Percentiles rank a stretch among this genome's conserved stretches.
Conservation (phyloP, 1,140 invertebrate genomes). For the Branchinecta lynchi region DNA sequence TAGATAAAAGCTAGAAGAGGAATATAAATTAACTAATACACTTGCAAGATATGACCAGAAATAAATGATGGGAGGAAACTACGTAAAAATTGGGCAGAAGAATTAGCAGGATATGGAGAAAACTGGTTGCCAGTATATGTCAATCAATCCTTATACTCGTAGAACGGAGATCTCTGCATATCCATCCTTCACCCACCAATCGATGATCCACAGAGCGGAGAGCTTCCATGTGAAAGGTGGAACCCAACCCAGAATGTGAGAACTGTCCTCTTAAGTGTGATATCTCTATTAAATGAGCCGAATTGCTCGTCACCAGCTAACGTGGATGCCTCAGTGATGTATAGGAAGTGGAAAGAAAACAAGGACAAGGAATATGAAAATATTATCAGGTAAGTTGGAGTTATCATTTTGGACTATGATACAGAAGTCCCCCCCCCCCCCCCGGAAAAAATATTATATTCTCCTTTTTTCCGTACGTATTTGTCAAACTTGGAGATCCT, state of each 20-base stretch:
- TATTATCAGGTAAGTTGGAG: constrained; percentile 68
- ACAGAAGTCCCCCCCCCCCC: too few relatives aligned
- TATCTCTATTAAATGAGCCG: constrained; percentile 95
- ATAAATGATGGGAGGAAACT: too few relatives aligned
- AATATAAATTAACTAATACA: too few relatives aligned
- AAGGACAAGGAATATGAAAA: constrained; percentile 99
- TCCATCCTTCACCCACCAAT: constrained; percentile 97
- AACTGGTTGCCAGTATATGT: too few relatives aligned
- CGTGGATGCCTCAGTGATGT: constrained; percentile 99
- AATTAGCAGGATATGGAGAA: too few relatives aligned
- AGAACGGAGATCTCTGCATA: constrained; percentile 99
- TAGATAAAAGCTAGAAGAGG: too few relatives aligned
- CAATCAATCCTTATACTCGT: constrained; percentile 29
- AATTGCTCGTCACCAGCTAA: constrained; percentile 99
- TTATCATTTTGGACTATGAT: background rate
- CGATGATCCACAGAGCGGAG: constrained; percentile 96
- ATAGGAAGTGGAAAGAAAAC: constrained; percentile 93
- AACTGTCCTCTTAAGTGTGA: constrained; percentile 93
- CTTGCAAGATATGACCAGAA: too few relatives aligned
- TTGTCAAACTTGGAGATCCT: too few relatives aligned
- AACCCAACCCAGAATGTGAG: constrained; percentile 99
- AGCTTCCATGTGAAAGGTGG: constrained; percentile 97
- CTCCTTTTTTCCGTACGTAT: too few relatives aligned
- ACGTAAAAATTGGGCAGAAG: too few relatives aligned
- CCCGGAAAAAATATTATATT: too few relatives aligned